Percentiles rank a stretch among this genome's conserved stretches.
Conservation (phyloP, 2,888 invertebrate species). For the Diaphora mendica region DNA sequence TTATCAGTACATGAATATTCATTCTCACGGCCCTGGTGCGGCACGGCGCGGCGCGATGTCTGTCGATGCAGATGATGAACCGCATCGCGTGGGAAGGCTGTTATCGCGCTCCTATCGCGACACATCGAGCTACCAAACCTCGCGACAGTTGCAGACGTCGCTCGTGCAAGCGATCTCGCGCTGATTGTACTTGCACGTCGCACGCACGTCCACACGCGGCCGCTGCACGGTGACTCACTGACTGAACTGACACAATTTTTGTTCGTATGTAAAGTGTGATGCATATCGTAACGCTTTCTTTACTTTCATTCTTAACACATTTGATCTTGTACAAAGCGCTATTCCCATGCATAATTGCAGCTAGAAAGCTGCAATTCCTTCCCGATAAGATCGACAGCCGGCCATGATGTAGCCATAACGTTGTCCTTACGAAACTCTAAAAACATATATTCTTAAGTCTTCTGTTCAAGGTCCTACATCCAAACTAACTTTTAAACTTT, state of each 20-base stretch:
- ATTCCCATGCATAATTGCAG: neutral
- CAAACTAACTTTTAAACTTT: too few species aligned
- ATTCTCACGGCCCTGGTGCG: conserved; percentile 51
- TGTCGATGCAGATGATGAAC: conserved; percentile 8
- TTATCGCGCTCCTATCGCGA: conserved; percentile 26
- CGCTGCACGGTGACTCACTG: conserved; percentile 20
- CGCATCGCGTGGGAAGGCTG: conserved; percentile 26
- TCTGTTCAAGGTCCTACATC: neutral
- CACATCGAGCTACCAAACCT: conserved; percentile 22
- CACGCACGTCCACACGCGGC: conserved; percentile 11
- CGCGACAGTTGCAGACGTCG: conserved; percentile 7
- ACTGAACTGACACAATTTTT: neutral
- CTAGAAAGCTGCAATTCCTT: neutral
- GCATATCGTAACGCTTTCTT: neutral
- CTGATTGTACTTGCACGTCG: conserved; percentile 13
- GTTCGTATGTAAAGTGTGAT: neutral
- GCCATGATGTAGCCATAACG: neutral
- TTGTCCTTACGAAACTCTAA: neutral
- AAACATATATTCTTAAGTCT: neutral
- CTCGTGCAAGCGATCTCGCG: conserved; percentile 32
- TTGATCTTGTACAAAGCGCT: neutral
- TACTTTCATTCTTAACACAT: neutral
- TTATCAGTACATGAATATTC: conserved; percentile 52
- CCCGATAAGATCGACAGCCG: neutral
- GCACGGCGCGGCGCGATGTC: conserved; percentile 9